phyloP scores from a whole-genome alignment of 2,888 invertebrate species.

The Drosophila flavopinicola region DNA sequence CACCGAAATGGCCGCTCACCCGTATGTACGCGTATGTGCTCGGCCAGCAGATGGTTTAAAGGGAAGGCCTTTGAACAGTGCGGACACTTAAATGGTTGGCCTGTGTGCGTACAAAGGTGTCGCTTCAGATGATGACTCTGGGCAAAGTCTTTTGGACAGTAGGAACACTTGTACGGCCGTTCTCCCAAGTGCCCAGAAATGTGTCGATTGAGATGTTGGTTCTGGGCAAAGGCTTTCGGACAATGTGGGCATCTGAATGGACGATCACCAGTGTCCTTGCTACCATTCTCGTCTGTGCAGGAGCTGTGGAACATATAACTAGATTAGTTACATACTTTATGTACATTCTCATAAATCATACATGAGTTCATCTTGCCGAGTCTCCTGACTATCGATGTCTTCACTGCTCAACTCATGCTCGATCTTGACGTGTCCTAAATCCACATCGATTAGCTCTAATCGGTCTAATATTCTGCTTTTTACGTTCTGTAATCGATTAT shows the following conservation, averaged over 20 bases:
- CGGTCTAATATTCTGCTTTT: background rate
- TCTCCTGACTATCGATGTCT: background rate
- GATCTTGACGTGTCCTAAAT: slow-evolving; percentile 8
- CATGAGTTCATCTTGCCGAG: slow-evolving; percentile 4
- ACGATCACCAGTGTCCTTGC: background rate
- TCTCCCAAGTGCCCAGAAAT: slow-evolving; percentile 15
- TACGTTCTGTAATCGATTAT: background rate
- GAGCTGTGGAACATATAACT: slow-evolving; percentile 9
- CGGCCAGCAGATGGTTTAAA: slow-evolving; percentile 8
- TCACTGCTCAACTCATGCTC: background rate
- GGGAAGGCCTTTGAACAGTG: slow-evolving; percentile 17
- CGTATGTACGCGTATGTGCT: slow-evolving; percentile 18
- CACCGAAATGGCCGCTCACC: slow-evolving; percentile 15
- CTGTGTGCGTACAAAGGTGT: slow-evolving; percentile 18
- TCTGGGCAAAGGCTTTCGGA: slow-evolving; percentile 9
- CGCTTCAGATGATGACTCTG: slow-evolving; percentile 24
- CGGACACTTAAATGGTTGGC: slow-evolving; percentile 13
- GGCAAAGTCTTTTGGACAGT: slow-evolving; percentile 18
- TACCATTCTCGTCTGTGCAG: slow-evolving; percentile 2
- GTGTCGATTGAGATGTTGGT: slow-evolving; percentile 16
- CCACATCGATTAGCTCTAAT: background rate
- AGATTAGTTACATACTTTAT: background rate
- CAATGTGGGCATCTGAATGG: slow-evolving; percentile 15
- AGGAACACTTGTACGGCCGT: slow-evolving; percentile 18
- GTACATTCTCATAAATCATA: background rate